A percentile compares a stretch with the other conserved stretches of the same genome.
Conservation (phyloP, 2,797 vertebrate genomes). For the Pipistrellus nathusii region DNA sequence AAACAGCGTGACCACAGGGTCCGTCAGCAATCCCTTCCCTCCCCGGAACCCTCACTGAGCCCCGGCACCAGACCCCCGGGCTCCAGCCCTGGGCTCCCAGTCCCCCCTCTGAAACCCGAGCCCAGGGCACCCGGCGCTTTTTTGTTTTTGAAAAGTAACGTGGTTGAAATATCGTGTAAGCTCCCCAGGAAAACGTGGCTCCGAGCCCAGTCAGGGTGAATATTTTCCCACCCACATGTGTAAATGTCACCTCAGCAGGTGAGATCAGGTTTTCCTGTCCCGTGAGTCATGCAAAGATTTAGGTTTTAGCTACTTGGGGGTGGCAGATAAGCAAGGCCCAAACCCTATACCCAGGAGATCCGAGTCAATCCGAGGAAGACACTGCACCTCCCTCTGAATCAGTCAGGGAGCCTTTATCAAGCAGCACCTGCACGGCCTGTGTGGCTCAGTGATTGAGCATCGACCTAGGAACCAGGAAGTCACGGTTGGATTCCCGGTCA, state of each 20-base stretch:
- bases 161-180: not conserved
- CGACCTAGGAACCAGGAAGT: too few species aligned
- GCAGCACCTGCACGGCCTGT: not conserved
- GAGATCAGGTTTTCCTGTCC: not conserved
- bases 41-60: not conserved
- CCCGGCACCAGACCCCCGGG: not conserved
- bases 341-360: not conserved
- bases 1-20: not conserved
- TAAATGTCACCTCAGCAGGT: not conserved
- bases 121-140: not conserved
- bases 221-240: not conserved
- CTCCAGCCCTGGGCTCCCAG: not conserved
- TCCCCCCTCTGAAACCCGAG: not conserved
- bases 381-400: not conserved
- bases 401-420: not conserved
- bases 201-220: not conserved
- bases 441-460: too few species aligned
- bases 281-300: not conserved
- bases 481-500: too few species aligned
- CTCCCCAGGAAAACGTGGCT: not conserved
- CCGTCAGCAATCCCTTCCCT: not conserved
- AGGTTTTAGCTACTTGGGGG: not conserved
- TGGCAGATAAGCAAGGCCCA: not conserved
- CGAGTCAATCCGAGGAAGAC: not conserved
- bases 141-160: not conserved